Percentiles rank a stretch among this genome's conserved stretches.
phyloP scores from a whole-genome alignment of 1,140 invertebrate genomes.

The Leptopilina clavipes region DNA sequence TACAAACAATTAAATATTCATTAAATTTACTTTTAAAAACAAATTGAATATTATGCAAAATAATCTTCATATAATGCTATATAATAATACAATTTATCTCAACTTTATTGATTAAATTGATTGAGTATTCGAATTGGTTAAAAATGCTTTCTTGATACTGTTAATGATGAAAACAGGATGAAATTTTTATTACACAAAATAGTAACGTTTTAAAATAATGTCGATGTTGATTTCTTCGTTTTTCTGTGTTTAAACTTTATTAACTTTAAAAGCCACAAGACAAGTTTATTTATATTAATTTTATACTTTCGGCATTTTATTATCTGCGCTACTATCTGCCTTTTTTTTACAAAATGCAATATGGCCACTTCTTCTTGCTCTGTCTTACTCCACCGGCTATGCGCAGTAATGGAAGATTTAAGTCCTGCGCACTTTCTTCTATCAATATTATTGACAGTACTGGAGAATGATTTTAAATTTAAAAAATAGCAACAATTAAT shows the following conservation, averaged over 20 bases:
- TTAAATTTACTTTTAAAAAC: too few species aligned
- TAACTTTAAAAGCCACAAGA: background rate
- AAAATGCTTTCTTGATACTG: background rate
- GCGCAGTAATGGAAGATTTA: background rate
- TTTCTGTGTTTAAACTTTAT: background rate
- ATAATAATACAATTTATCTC: too few species aligned
- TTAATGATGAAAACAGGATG: background rate
- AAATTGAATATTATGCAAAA: too few species aligned
- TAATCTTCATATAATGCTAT: too few species aligned
- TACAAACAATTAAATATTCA: too few species aligned
- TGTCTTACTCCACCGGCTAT: background rate
- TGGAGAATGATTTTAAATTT: too few species aligned
- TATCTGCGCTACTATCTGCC: background rate
- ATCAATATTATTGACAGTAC: background rate
- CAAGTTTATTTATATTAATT: constrained; percentile 13
- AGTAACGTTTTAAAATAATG: background rate
- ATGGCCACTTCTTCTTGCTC: constrained; percentile 7
- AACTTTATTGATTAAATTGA: background rate
- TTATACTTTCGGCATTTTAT: constrained; percentile 26
- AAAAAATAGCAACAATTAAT: too few species aligned
- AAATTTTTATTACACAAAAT: background rate
- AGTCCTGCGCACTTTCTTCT: constrained; percentile 17
- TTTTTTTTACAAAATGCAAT: constrained; percentile 1
- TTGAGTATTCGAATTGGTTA: background rate
- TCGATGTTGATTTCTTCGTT: background rate